Conservation (phyloP, 2,888 invertebrate genomes). For the Ferrisia virgata region DNA sequence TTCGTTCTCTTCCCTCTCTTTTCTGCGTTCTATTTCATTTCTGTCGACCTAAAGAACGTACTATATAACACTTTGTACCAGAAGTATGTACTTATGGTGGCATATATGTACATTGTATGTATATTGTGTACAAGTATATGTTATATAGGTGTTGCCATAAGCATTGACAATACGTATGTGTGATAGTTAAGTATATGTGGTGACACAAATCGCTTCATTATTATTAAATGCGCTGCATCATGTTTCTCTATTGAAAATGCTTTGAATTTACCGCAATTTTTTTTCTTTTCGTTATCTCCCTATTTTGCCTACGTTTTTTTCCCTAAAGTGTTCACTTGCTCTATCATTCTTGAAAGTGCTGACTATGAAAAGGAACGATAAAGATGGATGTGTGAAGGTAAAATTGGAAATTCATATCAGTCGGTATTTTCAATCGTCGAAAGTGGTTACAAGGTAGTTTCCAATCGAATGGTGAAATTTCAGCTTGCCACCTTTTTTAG, state of each 20-base stretch:
- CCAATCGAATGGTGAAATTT: too few species aligned
- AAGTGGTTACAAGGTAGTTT: too few species aligned
- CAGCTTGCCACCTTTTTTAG: too few species aligned
- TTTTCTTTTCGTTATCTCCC: not conserved
- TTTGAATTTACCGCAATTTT: not conserved
- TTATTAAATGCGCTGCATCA: not conserved
- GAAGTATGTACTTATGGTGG: not conserved
- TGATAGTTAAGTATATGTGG: not conserved
- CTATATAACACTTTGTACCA: not conserved
- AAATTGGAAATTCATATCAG: too few species aligned
- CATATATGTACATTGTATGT: not conserved
- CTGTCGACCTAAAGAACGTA: not conserved
- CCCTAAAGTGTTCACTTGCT: not conserved
- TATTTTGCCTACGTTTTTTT: too few species aligned
- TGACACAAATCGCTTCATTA: not conserved
- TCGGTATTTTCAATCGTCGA: too few species aligned
- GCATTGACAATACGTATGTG: not conserved
- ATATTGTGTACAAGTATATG: not conserved
- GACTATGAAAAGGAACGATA: too few species aligned
- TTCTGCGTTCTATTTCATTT: not conserved
- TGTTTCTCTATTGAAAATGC: not conserved
- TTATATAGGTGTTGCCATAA: not conserved
- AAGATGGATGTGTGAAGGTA: too few species aligned
- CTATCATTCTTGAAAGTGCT: too few species aligned
- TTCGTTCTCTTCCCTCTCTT: not conserved